Percentiles rank a stretch among this genome's conserved stretches.
Evolutionary conservation across 2,888 invertebrate species (phyloP).

Genomic region (Lasioglossum villosulum): DNA sequence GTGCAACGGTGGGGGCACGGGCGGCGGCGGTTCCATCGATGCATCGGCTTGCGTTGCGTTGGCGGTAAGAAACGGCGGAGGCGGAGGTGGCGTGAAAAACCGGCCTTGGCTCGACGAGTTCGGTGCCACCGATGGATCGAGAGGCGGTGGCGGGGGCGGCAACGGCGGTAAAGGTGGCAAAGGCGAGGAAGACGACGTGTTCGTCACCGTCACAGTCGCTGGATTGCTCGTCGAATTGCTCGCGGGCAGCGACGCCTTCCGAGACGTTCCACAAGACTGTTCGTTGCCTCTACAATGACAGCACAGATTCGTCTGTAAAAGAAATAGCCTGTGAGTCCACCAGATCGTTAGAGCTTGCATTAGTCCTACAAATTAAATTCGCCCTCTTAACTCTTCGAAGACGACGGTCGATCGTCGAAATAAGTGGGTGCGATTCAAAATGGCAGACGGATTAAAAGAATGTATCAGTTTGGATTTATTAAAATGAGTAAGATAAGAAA

Average conservation of each 20-base stretch:
- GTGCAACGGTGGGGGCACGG: constrained; percentile 83
- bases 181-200: constrained; percentile 79
- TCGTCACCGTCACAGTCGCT: neutral
- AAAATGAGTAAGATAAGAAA: too few species aligned
- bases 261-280: constrained; percentile 78
- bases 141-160: constrained; percentile 84
- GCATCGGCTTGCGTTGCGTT: constrained; percentile 72
- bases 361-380: neutral
- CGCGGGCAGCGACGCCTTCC: constrained; percentile 81
- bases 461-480: too few species aligned
- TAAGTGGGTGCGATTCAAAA: too few species aligned
- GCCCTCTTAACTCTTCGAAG: neutral
- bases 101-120: constrained; percentile 79
- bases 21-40: constrained; percentile 81
- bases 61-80: constrained; percentile 81
- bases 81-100: constrained; percentile 81
- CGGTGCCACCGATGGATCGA: constrained; percentile 69
- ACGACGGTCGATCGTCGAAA: too few species aligned
- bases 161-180: constrained; percentile 86
- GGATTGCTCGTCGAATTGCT: constrained; percentile 49
- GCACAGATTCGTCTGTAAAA: constrained; percentile 83
- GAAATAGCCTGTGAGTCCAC: neutral
- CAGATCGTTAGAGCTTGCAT: neutral
- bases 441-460: too few species aligned
- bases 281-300: constrained; percentile 83